Conservation (phyloP, 2,888 invertebrate species). For the Dasysyrphus tricinctus region DNA sequence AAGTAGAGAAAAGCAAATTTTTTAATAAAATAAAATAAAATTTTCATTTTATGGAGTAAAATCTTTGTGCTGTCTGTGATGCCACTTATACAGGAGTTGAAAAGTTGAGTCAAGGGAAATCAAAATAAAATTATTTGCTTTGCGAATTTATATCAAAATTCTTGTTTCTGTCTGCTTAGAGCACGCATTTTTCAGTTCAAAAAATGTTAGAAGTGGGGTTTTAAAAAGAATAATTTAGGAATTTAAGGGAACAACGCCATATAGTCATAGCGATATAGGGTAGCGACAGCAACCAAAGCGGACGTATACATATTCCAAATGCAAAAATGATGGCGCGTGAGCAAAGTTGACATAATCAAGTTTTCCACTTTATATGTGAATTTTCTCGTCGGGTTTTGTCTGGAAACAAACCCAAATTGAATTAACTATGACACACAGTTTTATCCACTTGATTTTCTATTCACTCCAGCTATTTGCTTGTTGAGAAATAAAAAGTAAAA, state of each 20-base stretch:
- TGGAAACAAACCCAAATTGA: constrained; percentile 38
- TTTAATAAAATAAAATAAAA: constrained; percentile 25
- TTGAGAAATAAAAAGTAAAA: neutral
- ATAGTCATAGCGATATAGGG: too few relatives aligned
- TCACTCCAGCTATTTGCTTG: neutral
- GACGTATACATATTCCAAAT: constrained; percentile 34
- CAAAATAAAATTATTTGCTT: neutral
- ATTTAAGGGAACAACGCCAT: neutral
- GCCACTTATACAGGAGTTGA: constrained; percentile 51
- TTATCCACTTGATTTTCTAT: constrained; percentile 1
- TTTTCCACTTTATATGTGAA: constrained; percentile 49
- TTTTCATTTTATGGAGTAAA: neutral
- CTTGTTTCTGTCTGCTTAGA: neutral
- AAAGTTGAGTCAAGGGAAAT: constrained; percentile 17
- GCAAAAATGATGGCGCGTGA: constrained; percentile 51
- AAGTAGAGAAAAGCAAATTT: neutral
- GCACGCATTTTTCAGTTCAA: too few relatives aligned
- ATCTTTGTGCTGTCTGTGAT: neutral
- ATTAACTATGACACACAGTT: constrained; percentile 18
- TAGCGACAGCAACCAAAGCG: neutral
- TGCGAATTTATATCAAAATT: neutral
- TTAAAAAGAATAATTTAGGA: neutral
- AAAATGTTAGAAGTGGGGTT: neutral
- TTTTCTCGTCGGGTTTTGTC: constrained; percentile 4
- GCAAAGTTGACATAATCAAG: constrained; percentile 52